These are phyloP conservation scores for Loripinus fragilis DNA, from an alignment of 2,888 invertebrate species.

Conservation along the genomic window DNA sequence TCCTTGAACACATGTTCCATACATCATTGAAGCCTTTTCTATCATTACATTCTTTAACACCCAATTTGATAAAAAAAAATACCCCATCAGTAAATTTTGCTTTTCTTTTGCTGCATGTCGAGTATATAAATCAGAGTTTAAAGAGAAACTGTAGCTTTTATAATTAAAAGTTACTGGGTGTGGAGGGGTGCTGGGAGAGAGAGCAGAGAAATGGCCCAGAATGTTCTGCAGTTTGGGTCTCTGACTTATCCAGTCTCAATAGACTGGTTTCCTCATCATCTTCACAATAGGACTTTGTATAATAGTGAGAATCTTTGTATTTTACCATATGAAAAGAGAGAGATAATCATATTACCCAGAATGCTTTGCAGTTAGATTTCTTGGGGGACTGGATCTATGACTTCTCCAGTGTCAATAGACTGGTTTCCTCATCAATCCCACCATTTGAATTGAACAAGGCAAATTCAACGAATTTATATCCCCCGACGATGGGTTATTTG, in stretches of 20 bases:
- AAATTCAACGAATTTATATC: no score
- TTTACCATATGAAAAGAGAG: constrained; percentile 17
- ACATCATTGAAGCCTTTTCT: no score
- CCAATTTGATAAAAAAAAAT: no score
- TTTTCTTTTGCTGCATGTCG: no score
- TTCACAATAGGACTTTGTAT: neutral
- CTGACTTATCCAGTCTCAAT: constrained; percentile 3
- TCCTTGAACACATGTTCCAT: no score
- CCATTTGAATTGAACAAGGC: neutral
- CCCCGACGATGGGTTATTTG: no score
- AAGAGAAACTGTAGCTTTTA: no score
- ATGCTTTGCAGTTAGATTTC: constrained; percentile 16
- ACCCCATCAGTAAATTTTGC: no score
- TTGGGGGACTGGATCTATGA: neutral
- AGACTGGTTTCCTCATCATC: constrained; percentile 35
- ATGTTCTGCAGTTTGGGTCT: constrained; percentile 12
- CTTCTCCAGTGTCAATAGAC: constrained; percentile 15
- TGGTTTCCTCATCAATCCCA: constrained; percentile 28
- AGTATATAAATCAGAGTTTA: no score
- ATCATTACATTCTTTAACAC: no score
- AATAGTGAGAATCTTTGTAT: constrained; percentile 35
- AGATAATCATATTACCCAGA: constrained; percentile 28
- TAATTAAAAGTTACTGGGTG: no score
- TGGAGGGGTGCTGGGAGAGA: no score
- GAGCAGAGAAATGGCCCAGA: constrained; percentile 8